Evolutionary conservation across 1,140 invertebrate species (phyloP).

Genomic region (Zophobas morio): DNA sequence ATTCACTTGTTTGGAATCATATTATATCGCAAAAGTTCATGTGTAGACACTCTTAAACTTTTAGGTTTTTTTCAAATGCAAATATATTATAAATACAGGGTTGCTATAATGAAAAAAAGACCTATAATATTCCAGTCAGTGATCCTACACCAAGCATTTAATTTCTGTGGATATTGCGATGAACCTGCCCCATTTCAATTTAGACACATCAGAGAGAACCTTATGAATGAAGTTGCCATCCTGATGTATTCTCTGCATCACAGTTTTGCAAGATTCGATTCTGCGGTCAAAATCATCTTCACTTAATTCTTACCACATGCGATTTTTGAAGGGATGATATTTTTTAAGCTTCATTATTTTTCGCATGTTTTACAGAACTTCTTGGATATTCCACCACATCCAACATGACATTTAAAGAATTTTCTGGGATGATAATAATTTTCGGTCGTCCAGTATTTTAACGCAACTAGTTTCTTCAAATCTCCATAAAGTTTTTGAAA

Average conservation of each 20-base stretch:
- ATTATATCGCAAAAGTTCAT: too few species aligned
- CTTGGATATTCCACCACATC: conserved; percentile 45
- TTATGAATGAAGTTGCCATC: background rate
- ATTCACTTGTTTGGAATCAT: too few species aligned
- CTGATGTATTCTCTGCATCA: background rate
- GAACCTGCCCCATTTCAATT: background rate
- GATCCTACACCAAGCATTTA: background rate
- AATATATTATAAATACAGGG: too few species aligned
- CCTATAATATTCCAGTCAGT: too few species aligned
- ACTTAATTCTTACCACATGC: conserved; percentile 10
- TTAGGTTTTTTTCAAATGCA: too few species aligned
- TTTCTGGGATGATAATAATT: conserved; percentile 40
- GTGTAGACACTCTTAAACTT: too few species aligned
- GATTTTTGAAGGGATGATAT: conserved; percentile 27
- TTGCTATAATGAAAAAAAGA: too few species aligned
- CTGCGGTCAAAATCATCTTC: too few species aligned
- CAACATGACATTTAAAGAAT: conserved; percentile 45
- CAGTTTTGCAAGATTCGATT: background rate
- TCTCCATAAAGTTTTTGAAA: conserved; percentile 10
- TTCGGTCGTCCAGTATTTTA: conserved; percentile 23
- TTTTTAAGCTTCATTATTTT: conserved; percentile 12
- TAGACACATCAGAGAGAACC: conserved; percentile 1
- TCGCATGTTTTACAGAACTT: conserved; percentile 30
- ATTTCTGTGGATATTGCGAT: background rate
- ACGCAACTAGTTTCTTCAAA: conserved; percentile 2